Base-by-base conservation (phyloP, 2,888 invertebrate species). In the Drosophila prolongata region DNA sequence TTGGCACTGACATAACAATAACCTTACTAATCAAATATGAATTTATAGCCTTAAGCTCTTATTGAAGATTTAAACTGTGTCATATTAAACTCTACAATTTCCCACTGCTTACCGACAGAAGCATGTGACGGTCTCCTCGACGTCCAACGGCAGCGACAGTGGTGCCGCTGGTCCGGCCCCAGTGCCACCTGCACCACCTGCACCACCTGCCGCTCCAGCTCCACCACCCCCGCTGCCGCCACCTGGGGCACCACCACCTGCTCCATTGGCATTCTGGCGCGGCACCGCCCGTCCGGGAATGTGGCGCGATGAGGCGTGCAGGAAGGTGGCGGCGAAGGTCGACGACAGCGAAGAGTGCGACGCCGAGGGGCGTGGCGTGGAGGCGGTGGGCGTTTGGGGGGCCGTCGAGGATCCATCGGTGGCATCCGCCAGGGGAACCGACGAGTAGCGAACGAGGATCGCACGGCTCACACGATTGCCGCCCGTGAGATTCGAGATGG, bases 81-180 rank as follows among this genome's bases (percentile, higher is more conserved):
- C 30, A 30, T 2, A 10, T 9, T 13, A 1, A 24, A 10, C 10
- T 16, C 34, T 16, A 13, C 8, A 49, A n/a, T 13, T 52, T 52
- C 13, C 5, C 19, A 37, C 49, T 35, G 4, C 87, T 93, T 93
- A 96, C 96, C 96, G 95, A 95, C 96, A 96, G 93, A 96, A 96
- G 92, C 96, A 96, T 88, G 95, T 95, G 91, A 96, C 95, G 70
- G 95, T 95, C 86, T 94, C 94, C 89, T 94, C 94, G 80, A 95
- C 94, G 91, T 95, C 95, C 82, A 95, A 91, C 78, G 95, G 94
- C 80, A 95, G 92, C 73, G 94, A 94, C 79, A 93, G 89, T 80
- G 81, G 86, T 16, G 64, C 37, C 13, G 54, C 60, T 19, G 59
- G 16, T 3, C 57, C 71, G 19, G 55, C 53, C n/a, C 40, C 30